Percentiles rank a stretch among this genome's conserved stretches.
These are phyloP conservation scores for Temnothorax rugatulus DNA, from an alignment of 2,888 invertebrate genomes.

Conservation along the genomic window DNA sequence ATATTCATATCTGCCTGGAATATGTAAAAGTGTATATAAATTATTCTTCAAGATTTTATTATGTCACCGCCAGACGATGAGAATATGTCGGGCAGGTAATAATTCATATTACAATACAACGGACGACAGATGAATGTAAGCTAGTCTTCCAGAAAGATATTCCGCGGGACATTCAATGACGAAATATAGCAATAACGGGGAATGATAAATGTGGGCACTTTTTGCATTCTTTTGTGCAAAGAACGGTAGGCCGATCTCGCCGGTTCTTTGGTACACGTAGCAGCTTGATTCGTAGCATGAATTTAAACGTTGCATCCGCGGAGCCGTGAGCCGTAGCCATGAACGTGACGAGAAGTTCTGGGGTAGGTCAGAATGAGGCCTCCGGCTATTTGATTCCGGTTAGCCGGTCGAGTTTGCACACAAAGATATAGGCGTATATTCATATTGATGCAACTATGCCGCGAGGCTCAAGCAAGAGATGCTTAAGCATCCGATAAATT, in stretches of 20 bases:
- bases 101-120: constrained; percentile 33
- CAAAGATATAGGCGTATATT: constrained; percentile 17
- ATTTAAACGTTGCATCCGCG: constrained; percentile 66
- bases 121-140: constrained; percentile 9
- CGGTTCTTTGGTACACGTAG: constrained; percentile 25
- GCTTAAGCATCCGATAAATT: constrained; percentile 35
- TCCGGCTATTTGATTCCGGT: constrained; percentile 61
- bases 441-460: constrained; percentile 42
- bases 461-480: constrained; percentile 17
- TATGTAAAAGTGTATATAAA: constrained; percentile 13
- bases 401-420: constrained; percentile 19
- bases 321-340: background rate
- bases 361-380: constrained; percentile 60
- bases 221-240: constrained; percentile 62
- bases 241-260: constrained; percentile 51
- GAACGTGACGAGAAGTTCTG: constrained; percentile 44
- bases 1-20: background rate
- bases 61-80: constrained; percentile 12
- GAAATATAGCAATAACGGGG: background rate
- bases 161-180: constrained; percentile 3
- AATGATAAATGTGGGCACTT: constrained; percentile 52
- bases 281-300: constrained; percentile 41
- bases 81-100: constrained; percentile 28
- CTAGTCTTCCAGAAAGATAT: constrained; percentile 18
- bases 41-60: constrained; percentile 51